Conservation (phyloP, 2,113 vertebrate species). For the Hypanus sabinus region DNA sequence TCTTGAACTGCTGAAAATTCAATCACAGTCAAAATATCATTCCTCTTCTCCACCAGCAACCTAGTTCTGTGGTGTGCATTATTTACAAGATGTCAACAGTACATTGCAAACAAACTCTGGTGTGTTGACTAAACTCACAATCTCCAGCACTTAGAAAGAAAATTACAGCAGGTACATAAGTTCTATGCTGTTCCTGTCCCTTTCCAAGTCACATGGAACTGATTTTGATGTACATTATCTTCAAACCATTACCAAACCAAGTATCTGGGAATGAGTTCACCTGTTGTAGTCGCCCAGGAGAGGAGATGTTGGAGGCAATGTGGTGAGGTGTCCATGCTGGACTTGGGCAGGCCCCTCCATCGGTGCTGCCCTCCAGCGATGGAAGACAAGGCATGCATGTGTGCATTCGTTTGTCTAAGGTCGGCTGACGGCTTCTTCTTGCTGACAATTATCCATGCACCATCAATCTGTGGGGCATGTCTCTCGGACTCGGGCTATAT, state of each 20-base stretch:
- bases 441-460: no score
- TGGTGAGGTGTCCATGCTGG: no score
- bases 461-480: no score
- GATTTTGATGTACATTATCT: not conserved
- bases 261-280: not conserved
- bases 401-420: no score
- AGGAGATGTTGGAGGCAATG: no score
- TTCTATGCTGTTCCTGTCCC: not conserved
- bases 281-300: no score
- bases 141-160: not conserved
- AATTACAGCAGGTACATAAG: not conserved
- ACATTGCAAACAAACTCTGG: not conserved
- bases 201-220: not conserved
- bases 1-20: not conserved
- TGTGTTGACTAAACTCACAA: not conserved
- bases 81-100: not conserved
- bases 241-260: not conserved
- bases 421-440: no score
- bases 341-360: no score
- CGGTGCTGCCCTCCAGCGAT: no score
- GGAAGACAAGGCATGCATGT: no score
- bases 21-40: not conserved
- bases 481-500: no score
- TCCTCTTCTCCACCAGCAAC: not conserved
- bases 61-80: not conserved